These are phyloP conservation scores for Yoshiicerus persimilis DNA, from an alignment of 1,140 invertebrate genomes.

Conservation along the genomic window DNA sequence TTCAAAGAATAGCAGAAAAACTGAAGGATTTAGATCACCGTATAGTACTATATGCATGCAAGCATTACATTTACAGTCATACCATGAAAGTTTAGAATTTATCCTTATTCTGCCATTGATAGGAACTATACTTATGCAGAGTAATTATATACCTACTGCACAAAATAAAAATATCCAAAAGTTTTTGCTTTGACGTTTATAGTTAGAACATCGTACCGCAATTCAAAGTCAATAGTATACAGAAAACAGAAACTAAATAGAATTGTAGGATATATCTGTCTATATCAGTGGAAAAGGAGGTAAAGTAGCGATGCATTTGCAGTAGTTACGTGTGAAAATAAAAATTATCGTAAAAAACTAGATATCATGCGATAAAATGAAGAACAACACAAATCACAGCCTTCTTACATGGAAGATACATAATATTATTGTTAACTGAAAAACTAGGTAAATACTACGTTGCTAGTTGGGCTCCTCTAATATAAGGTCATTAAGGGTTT, in stretches of 20 bases:
- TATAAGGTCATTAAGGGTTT: conserved; percentile 18
- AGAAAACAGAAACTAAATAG: too few species aligned
- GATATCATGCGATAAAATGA: conserved; percentile 20
- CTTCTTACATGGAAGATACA: conserved; percentile 12
- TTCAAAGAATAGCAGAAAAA: neutral
- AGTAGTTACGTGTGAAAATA: conserved; percentile 11
- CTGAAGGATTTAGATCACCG: too few species aligned
- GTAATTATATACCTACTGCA: neutral
- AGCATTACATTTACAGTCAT: too few species aligned
- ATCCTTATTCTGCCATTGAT: too few species aligned
- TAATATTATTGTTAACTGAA: conserved; percentile 16
- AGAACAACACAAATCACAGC: conserved; percentile 19
- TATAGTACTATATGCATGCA: too few species aligned
- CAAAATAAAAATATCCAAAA: neutral
- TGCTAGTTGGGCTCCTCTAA: conserved; percentile 2
- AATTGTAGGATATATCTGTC: too few species aligned
- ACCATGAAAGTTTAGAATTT: too few species aligned
- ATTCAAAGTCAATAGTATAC: neutral
- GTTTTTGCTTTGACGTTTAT: neutral
- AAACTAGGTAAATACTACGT: conserved; percentile 1
- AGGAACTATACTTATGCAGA: neutral
- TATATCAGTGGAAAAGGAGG: neutral
- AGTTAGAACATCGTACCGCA: neutral
- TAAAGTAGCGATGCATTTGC: neutral
- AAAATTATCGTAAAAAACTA: conserved; percentile 19